Evolutionary conservation across 2,113 vertebrate species (phyloP).

Genomic region (Aspiorhynchus laticeps): DNA sequence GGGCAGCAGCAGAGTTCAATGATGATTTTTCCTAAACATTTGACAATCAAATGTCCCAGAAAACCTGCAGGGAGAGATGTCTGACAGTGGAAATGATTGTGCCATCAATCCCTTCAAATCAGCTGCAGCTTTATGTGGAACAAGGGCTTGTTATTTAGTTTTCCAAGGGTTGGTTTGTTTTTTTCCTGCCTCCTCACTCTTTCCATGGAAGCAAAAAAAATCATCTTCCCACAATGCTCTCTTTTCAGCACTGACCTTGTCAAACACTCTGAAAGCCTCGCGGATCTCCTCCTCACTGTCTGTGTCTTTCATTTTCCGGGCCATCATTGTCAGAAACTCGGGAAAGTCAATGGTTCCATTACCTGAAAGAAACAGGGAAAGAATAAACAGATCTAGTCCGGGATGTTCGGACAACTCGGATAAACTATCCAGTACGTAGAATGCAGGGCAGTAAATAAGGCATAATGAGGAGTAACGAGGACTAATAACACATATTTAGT

Average conservation of each 20-base stretch:
- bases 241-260: slow-evolving; percentile 82
- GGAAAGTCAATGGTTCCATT: slow-evolving; percentile 98
- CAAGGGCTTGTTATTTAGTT: background rate
- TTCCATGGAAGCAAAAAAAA: slow-evolving; percentile 6
- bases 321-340: slow-evolving; percentile 99
- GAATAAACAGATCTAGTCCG: background rate
- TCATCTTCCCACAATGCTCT: background rate
- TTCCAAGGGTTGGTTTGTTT: slow-evolving; percentile 20
- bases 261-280: slow-evolving; percentile 97
- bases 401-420: background rate
- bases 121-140: background rate
- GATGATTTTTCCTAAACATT: background rate
- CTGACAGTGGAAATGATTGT: background rate
- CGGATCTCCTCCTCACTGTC: slow-evolving; percentile 98
- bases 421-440: background rate
- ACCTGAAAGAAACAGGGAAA: slow-evolving; percentile 70
- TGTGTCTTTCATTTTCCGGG: slow-evolving; percentile 99
- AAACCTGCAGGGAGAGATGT: background rate
- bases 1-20: too few relatives aligned
- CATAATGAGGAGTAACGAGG: background rate
- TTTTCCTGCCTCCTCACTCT: slow-evolving; percentile 2
- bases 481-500: slow-evolving; percentile 4
- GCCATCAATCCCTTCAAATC: background rate
- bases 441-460: background rate
- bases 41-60: background rate